Base-by-base conservation (phyloP, 2,113 vertebrate genomes). In the Tychaedon coryphoeus region DNA sequence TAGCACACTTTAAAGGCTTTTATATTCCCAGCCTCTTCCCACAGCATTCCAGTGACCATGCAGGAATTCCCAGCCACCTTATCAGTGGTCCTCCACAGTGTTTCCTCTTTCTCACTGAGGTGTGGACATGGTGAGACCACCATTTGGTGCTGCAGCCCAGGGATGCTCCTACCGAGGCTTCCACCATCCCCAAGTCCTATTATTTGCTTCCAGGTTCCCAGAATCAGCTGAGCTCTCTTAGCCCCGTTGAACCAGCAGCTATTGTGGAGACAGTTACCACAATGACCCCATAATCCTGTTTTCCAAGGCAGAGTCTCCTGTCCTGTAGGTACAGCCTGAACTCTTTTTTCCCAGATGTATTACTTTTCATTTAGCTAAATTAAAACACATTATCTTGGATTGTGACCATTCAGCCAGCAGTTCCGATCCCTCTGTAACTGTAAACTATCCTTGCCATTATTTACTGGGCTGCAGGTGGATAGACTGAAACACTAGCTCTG, bases 321-420 rank as follows among this genome's bases (percentile, higher is more conserved):
- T 89, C 80, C 69, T 86, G 76, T 75, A 93, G 89, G 93, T 95
- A 91, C 60, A 57, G 65, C 57, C 76, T 91, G 83, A 92, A 80
- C 47, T 70, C 64, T 91, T 88, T 95, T 84, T 94, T 94, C 95
- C 92, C 96, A 97, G 93, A 91, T 86, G 93, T 95, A 96, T 97
- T 95, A 72, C 76, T 96, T 95, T 97, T 92, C 96, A 91, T 93
- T 96, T 92, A 93, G 76, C 76, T 96, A 94, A 96, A 97, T 95
- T 97, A 93, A 96, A 95, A 92, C 95, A 96, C 86, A 95, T 97
- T 97, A 95, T 84, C 89, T 91, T 92, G 86, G 89, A 81, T 50
- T 90, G 89, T 85, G 84, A 95, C 94, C 19, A 10, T 87, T 92
- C 76, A 93, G 73, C 65, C 91, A 95, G 73, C 83, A 95, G 75